These are phyloP conservation scores for Ammodytes marinus DNA, from an alignment of 2,113 vertebrate genomes.

Conservation along the genomic window DNA sequence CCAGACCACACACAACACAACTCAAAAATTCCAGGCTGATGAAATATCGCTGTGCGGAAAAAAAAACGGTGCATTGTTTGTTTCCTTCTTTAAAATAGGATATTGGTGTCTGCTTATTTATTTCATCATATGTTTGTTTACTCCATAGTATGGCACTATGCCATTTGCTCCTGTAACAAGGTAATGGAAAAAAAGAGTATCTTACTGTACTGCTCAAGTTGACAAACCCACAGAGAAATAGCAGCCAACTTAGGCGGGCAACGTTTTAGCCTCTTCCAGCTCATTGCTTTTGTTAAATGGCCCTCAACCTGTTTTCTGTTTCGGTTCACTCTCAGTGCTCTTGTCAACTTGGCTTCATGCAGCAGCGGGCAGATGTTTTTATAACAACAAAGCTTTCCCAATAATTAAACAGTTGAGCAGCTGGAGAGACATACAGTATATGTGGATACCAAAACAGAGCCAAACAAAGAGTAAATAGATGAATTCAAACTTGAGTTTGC, in stretches of 20 bases:
- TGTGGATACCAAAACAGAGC: not conserved
- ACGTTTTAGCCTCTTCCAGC: not conserved
- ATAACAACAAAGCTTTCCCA: not conserved
- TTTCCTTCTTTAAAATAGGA: too few relatives aligned
- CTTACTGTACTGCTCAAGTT: not conserved
- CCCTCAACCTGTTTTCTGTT: not conserved
- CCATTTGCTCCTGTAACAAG: too few relatives aligned
- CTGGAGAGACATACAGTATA: not conserved
- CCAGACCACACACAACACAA: too few relatives aligned
- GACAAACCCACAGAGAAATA: not conserved
- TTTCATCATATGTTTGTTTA: too few relatives aligned
- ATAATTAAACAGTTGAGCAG: not conserved
- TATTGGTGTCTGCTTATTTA: too few relatives aligned
- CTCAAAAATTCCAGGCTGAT: too few relatives aligned
- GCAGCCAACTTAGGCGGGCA: too few relatives aligned
- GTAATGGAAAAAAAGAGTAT: not conserved
- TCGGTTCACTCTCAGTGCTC: not conserved
- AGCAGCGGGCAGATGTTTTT: not conserved
- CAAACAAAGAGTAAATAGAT: not conserved
- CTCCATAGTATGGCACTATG: too few relatives aligned
- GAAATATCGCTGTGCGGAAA: too few relatives aligned
- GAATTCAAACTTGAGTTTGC: not conserved
- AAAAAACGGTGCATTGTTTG: too few relatives aligned
- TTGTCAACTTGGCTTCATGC: not conserved
- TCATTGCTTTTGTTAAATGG: not conserved